phyloP scores from a whole-genome alignment of 2,797 vertebrate genomes.

The Enteromius anoplus region DNA sequence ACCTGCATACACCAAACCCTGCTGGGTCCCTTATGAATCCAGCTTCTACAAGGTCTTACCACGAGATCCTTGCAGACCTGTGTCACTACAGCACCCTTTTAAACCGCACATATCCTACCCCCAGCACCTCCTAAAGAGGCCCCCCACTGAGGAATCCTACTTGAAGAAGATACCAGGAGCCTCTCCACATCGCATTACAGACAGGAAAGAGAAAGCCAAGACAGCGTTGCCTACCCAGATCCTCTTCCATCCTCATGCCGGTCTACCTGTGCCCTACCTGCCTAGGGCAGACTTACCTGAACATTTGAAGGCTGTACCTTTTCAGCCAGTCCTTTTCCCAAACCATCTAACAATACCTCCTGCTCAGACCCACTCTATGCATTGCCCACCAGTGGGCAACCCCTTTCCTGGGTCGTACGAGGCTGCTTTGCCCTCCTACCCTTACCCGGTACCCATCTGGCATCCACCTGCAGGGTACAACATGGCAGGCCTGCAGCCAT shows the following conservation, averaged over 20 bases:
- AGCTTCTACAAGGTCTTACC: constrained; percentile 76
- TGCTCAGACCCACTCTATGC: constrained; percentile 69
- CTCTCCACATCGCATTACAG: constrained; percentile 68
- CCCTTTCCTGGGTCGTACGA: constrained; percentile 72
- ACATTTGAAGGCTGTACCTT: constrained; percentile 65
- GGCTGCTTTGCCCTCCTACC: constrained; percentile 72
- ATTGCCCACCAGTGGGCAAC: constrained; percentile 70
- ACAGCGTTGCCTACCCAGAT: constrained; percentile 63
- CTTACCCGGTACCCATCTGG: constrained; percentile 73
- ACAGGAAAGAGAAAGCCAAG: constrained; percentile 73
- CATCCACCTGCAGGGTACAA: constrained; percentile 71
- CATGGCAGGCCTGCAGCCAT: constrained; percentile 70
- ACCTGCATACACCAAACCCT: constrained; percentile 63
- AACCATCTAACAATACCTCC: constrained; percentile 79
- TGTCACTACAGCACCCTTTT: constrained; percentile 64
- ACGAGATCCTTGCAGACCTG: constrained; percentile 66
- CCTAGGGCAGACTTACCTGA: constrained; percentile 67
- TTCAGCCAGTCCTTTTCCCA: constrained; percentile 76
- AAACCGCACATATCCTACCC: constrained; percentile 55
- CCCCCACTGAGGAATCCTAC: constrained; percentile 65
- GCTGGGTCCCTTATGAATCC: constrained; percentile 75
- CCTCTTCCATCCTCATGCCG: constrained; percentile 60
- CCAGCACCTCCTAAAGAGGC: constrained; percentile 56
- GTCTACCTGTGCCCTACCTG: constrained; percentile 58
- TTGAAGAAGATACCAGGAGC: constrained; percentile 65